Evolutionary conservation across 2,113 vertebrate species (phyloP), one percentile per base, ranked within the genome.

Genomic region (Oostethus manadensis): DNA sequence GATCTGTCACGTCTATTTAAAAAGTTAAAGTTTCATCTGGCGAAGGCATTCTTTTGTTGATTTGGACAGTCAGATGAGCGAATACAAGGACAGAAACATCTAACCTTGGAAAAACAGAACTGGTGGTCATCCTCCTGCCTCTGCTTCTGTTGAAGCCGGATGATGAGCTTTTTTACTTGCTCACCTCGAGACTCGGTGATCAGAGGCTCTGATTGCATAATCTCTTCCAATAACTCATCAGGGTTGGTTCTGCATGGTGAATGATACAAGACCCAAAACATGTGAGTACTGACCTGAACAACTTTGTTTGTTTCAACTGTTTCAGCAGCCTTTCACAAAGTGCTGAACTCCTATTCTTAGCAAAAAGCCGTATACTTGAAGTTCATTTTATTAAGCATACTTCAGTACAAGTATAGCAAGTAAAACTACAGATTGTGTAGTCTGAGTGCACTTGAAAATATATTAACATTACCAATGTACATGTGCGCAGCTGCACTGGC

Each of bases 21-120:
- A 42, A 42, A 1, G 11, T 42, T 42, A 2, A 13, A 4, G 13
- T 11, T 42, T 35, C 9, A 8, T 53, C 8, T 33, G 10, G 26
- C 11, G 5, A 14, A 42, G 38, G 11, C 38, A 42, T 14, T 42
- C 3, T 42, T 42, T 42, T 42, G 11, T 42, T 3, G 10, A 42
- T 42, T 42, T 42, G 38, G 13, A 42, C 38, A 42, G 22, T 2
- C 51, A 55, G n/a, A 7, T n/a, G 4, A 3, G 10, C 17, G 17
- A 26, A 51, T 13, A 6, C 3, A 26, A 26, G 23, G 23, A 26
- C 23, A 2, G 51, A 21, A 4, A 42, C 13, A 13, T 60, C 76
- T 86, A 67, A 96, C 97, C 95, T 97, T 97, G 72, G 89, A 93
- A 65, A 94, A 90, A 42, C 83, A 88, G 79, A 98, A 98, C 15